These are phyloP conservation scores for Astreopora myriophthalma DNA, from an alignment of 64 coral and sea anemone genomes.

Conservation along the genomic window DNA sequence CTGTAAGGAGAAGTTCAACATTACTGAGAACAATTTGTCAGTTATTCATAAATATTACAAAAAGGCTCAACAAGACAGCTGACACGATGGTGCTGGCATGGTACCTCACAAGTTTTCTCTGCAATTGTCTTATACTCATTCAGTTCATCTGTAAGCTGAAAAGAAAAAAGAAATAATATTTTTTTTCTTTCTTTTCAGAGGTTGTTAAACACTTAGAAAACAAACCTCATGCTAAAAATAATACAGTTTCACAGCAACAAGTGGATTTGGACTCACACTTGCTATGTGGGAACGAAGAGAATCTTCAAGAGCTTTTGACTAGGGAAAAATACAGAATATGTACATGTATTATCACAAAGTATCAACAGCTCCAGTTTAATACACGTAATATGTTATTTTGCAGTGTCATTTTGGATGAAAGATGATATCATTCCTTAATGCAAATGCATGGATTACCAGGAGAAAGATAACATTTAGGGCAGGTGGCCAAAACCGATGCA, in stretches of 20 bases:
- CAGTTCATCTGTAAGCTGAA: conserved; percentile 81
- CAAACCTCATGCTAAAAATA: background rate
- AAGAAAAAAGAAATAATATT: background rate
- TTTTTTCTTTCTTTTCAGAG: no score
- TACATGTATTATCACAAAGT: no score
- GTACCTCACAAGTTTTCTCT: conserved; percentile 76
- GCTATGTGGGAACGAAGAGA: conserved; percentile 49
- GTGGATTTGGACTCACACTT: conserved; percentile 5
- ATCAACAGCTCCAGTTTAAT: no score
- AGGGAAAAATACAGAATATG: background rate
- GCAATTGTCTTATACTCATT: conserved; percentile 81
- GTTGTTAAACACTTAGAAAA: background rate
- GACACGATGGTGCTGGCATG: background rate
- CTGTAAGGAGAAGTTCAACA: no score
- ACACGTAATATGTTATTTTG: no score
- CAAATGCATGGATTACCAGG: no score
- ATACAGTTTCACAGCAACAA: background rate
- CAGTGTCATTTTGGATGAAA: no score
- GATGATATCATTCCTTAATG: no score
- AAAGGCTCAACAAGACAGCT: background rate
- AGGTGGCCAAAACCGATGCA: no score
- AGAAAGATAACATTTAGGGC: no score
- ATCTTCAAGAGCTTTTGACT: conserved; percentile 54
- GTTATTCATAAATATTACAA: no score
- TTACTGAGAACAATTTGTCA: no score